These are phyloP conservation scores for Crematogaster levior DNA, from an alignment of 2,888 invertebrate genomes.

Conservation along the genomic window DNA sequence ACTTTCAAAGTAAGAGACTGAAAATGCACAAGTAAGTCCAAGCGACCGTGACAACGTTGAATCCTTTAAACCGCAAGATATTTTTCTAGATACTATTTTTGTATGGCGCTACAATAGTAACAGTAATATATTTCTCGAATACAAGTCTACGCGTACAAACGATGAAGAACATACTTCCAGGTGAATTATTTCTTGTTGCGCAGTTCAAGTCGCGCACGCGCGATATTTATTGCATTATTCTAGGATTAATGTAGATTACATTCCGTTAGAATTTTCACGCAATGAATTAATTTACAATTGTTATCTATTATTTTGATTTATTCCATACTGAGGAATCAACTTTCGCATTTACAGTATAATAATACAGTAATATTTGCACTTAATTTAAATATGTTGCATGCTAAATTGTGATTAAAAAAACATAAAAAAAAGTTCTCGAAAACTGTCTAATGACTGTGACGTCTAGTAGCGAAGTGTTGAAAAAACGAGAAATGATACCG, in stretches of 20 bases:
- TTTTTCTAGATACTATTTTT: conserved; percentile 27
- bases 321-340: neutral
- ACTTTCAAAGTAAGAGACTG: conserved; percentile 53
- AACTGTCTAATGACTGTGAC: neutral
- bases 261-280: conserved; percentile 12
- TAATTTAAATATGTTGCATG: neutral
- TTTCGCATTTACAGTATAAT: neutral
- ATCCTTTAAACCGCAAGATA: conserved; percentile 24
- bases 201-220: neutral
- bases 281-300: neutral
- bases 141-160: conserved; percentile 43
- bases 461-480: neutral
- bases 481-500: conserved; percentile 1
- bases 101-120: conserved; percentile 19
- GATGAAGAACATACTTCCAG: conserved; percentile 15
- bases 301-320: neutral
- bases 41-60: conserved; percentile 38
- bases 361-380: neutral
- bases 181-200: neutral
- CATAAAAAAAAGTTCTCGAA: neutral
- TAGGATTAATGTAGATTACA: neutral
- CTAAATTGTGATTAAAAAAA: neutral
- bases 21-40: conserved; percentile 45
- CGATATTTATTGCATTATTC: neutral
- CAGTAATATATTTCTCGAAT: conserved; percentile 48